Conservation (phyloP, 2,113 vertebrate species). For the Tonatia bakeri region DNA sequence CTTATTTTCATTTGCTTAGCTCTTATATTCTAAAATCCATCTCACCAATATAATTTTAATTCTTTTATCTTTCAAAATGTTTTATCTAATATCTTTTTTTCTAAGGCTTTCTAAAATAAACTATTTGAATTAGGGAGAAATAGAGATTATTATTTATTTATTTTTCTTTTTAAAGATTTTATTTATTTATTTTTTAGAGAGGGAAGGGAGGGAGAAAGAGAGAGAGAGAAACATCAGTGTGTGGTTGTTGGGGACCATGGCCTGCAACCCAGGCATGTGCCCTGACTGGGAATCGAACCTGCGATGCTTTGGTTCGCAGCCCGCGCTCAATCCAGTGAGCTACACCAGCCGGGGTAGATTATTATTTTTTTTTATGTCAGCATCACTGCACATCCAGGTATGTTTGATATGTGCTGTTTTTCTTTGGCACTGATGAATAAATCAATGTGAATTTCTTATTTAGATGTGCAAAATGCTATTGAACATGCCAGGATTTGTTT, state of each 20-base stretch:
- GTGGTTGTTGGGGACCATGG: too few species aligned
- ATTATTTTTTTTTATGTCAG: not conserved
- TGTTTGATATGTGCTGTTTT: not conserved
- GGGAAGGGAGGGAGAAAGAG: too few species aligned
- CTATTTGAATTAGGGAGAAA: not conserved
- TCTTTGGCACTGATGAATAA: conserved; percentile 1
- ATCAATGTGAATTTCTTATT: conserved; percentile 1
- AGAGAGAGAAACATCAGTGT: too few species aligned
- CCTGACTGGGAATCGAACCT: too few species aligned
- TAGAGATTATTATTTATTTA: not conserved
- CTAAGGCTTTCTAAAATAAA: not conserved
- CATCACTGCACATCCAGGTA: not conserved
- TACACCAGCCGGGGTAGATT: too few species aligned
- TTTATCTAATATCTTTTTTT: too few species aligned
- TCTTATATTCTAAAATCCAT: not conserved
- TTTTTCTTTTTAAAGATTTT: too few species aligned
- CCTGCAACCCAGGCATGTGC: too few species aligned
- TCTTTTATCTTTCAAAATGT: not conserved
- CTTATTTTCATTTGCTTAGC: not conserved
- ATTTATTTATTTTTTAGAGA: too few species aligned
- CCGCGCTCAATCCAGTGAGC: too few species aligned
- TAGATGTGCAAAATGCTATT: not conserved
- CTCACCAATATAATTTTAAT: not conserved
- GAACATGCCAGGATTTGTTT: conserved; percentile 43
- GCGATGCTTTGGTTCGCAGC: too few species aligned